Evolutionary conservation across 2,113 vertebrate genomes (phyloP).

Genomic region (Paramisgurnus dabryanus): DNA sequence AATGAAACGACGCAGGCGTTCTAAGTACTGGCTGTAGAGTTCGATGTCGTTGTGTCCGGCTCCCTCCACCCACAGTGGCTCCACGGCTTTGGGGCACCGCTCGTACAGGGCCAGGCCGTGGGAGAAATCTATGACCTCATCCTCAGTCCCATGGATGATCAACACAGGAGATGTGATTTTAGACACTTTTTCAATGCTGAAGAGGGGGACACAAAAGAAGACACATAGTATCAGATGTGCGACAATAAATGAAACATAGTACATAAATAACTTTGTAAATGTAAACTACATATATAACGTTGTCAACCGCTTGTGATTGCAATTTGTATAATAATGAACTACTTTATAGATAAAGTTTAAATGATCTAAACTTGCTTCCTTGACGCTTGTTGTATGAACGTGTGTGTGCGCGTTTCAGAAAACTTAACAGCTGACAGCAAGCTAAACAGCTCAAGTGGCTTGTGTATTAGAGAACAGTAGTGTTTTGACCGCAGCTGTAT

Average conservation of each 20-base stretch:
- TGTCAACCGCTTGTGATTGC: too few species aligned
- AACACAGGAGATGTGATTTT: slow-evolving; percentile 95
- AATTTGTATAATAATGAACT: background rate
- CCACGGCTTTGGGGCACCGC: slow-evolving; percentile 94
- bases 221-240: background rate
- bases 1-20: slow-evolving; percentile 93
- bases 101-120: slow-evolving; percentile 94
- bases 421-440: slow-evolving; percentile 22
- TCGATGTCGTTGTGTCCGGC: slow-evolving; percentile 98
- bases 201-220: slow-evolving; percentile 16
- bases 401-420: slow-evolving; percentile 11
- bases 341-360: background rate
- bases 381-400: background rate
- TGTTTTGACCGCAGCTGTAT: slow-evolving; percentile 55
- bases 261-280: too few species aligned
- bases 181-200: slow-evolving; percentile 95
- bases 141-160: slow-evolving; percentile 97
- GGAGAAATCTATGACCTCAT: slow-evolving; percentile 98
- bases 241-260: too few species aligned
- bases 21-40: slow-evolving; percentile 97
- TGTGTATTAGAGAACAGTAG: slow-evolving; percentile 45
- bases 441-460: background rate
- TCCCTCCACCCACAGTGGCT: slow-evolving; percentile 97
- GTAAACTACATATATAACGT: too few species aligned
- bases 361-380: too few species aligned